Evolutionary conservation across 2,113 vertebrate genomes (phyloP).

Genomic region (Melanostigma gelatinosum): DNA sequence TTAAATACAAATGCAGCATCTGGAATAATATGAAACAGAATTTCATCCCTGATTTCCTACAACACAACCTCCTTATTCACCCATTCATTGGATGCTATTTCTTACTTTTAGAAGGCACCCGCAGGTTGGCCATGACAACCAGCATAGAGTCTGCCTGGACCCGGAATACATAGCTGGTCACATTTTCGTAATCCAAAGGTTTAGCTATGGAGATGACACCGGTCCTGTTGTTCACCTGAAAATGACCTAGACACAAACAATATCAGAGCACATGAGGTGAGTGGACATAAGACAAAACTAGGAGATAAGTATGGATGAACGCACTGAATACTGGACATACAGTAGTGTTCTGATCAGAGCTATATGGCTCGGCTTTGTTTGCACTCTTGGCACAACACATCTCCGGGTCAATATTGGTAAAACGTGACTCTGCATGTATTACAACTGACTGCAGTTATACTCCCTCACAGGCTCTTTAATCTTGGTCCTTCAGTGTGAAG

Average conservation of each 20-base stretch:
- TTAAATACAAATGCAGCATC: constrained; percentile 37
- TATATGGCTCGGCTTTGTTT: not conserved
- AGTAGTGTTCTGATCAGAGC: not conserved
- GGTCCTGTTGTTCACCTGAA: constrained; percentile 88
- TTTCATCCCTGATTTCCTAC: not conserved
- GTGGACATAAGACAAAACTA: not conserved
- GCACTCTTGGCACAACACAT: not conserved
- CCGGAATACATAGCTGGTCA: constrained; percentile 86
- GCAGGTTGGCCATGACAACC: constrained; percentile 87
- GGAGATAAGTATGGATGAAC: not conserved
- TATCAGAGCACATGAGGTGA: not conserved
- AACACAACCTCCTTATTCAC: not conserved
- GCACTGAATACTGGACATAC: not conserved
- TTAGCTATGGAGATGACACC: constrained; percentile 87
- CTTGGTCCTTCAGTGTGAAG: not conserved
- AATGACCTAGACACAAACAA: constrained; percentile 81
- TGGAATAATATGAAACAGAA: constrained; percentile 27
- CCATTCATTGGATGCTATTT: not conserved
- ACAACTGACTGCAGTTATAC: not conserved
- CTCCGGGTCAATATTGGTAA: not conserved
- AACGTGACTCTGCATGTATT: not conserved
- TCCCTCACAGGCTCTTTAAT: not conserved
- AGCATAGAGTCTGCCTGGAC: constrained; percentile 91
- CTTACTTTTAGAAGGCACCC: constrained; percentile 93
- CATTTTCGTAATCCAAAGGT: constrained; percentile 87